Evolutionary conservation across 2,113 vertebrate genomes (phyloP).

Genomic region (Hippocampus barbouri): DNA sequence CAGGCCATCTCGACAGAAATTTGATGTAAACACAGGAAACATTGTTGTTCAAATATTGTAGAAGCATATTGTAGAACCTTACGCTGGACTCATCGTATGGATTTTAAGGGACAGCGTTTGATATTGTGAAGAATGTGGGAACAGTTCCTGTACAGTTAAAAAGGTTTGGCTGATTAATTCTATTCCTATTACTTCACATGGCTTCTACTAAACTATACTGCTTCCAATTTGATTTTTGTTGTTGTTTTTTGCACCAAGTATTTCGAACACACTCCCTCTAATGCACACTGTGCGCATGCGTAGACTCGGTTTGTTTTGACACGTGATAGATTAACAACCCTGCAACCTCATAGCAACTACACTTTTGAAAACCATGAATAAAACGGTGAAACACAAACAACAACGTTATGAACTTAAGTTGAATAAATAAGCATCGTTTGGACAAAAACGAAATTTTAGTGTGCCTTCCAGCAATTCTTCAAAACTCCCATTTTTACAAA

Average conservation of each 20-base stretch:
- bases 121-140: not conserved
- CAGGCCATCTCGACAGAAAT: not conserved
- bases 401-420: not conserved
- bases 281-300: not conserved
- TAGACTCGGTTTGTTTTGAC: slow-evolving; percentile 1
- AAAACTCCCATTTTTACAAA: not conserved
- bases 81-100: no score
- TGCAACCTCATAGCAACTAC: not conserved
- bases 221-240: no score
- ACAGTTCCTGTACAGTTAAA: not conserved
- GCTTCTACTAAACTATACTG: no score
- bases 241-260: no score
- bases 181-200: no score
- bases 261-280: not conserved
- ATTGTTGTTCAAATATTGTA: no score
- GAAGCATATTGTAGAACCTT: no score
- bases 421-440: not conserved
- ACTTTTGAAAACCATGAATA: not conserved
- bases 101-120: not conserved
- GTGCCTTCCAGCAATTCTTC: no score
- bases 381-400: not conserved
- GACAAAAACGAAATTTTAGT: not conserved
- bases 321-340: not conserved
- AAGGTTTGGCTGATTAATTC: no score
- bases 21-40: not conserved